These are phyloP conservation scores for Harmothoe impar DNA, from an alignment of 2,888 invertebrate species.

Conservation along the genomic window DNA sequence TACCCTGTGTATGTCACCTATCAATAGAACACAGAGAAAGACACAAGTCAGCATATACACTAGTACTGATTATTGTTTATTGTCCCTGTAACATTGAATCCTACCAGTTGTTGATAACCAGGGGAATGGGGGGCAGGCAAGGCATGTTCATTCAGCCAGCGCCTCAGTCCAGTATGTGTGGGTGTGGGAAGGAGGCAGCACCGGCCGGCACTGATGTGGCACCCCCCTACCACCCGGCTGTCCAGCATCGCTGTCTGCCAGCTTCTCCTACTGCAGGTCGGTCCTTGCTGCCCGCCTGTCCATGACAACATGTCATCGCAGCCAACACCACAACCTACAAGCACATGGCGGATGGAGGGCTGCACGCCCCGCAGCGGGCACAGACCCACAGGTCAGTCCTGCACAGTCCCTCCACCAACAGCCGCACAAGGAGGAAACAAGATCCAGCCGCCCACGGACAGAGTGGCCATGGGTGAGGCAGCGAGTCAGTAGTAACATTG, in stretches of 20 bases:
- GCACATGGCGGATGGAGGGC: not conserved
- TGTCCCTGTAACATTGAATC: conserved; percentile 62
- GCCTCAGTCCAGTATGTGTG: not conserved
- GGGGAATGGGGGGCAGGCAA: conserved; percentile 20
- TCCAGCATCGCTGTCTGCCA: conserved; percentile 5
- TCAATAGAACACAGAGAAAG: not conserved
- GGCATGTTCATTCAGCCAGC: not conserved
- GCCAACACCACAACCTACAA: conserved; percentile 12
- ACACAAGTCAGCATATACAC: conserved; percentile 19
- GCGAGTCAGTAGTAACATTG: not conserved
- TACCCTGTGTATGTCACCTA: too few relatives aligned
- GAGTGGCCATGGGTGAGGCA: not conserved
- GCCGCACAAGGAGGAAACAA: not conserved
- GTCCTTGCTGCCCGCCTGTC: not conserved
- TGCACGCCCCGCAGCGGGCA: not conserved
- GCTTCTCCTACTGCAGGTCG: not conserved
- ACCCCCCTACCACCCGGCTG: not conserved
- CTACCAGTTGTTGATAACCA: conserved; percentile 59
- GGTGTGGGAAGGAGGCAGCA: not conserved
- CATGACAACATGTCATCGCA: not conserved
- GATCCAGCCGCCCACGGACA: not conserved
- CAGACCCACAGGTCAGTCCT: not conserved
- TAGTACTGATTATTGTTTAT: conserved; percentile 62
- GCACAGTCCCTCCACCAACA: not conserved
- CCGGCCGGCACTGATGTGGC: not conserved